Evolutionary conservation across 2,888 invertebrate species (phyloP).

Genomic region (Ctenicera cuprea): DNA sequence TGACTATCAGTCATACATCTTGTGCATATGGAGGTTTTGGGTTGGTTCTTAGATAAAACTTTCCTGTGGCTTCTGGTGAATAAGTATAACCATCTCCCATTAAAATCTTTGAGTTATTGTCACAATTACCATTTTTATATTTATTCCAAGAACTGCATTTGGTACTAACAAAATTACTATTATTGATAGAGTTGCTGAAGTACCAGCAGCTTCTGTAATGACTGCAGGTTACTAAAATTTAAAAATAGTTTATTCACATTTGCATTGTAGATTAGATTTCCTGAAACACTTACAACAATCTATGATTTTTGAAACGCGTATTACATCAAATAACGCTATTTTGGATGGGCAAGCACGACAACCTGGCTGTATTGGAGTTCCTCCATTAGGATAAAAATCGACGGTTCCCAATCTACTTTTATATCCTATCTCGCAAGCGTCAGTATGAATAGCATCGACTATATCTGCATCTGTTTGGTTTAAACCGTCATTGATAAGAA

Average conservation of each 20-base stretch:
- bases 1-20: neutral
- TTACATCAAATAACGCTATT: neutral
- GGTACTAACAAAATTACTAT: slow-evolving; percentile 47
- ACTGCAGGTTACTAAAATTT: slow-evolving; percentile 57
- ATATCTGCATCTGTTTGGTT: slow-evolving; percentile 75
- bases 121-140: slow-evolving; percentile 54
- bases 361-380: slow-evolving; percentile 9
- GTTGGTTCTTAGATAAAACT: slow-evolving; percentile 58
- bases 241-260: no score
- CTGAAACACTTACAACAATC: neutral
- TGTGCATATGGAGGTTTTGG: neutral
- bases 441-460: slow-evolving; percentile 79
- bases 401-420: slow-evolving; percentile 71
- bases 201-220: slow-evolving; percentile 58
- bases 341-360: neutral
- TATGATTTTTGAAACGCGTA: neutral
- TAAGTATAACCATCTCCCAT: slow-evolving; percentile 58
- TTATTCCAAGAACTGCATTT: slow-evolving; percentile 57
- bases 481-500: slow-evolving; percentile 69
- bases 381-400: slow-evolving; percentile 70
- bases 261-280: no score
- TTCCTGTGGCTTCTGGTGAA: slow-evolving; percentile 52
- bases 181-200: slow-evolving; percentile 59
- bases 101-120: slow-evolving; percentile 46
- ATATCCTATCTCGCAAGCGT: slow-evolving; percentile 74